Evolutionary conservation across 2,797 vertebrate genomes (phyloP).

Genomic region (Phataginus tricuspis): DNA sequence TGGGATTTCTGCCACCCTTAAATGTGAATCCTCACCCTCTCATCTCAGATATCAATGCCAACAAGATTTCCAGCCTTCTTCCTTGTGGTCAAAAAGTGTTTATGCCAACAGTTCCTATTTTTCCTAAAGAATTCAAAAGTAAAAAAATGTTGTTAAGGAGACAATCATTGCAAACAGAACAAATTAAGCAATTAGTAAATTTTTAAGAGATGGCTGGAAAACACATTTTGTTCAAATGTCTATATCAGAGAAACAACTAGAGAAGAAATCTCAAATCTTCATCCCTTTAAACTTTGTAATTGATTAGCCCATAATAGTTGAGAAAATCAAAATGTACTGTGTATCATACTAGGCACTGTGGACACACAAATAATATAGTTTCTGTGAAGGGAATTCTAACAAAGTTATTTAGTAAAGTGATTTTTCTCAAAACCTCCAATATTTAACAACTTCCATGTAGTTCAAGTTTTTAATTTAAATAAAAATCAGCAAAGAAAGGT

Average conservation of each 20-base stretch:
- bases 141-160: conserved; percentile 90
- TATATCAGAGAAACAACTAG: neutral
- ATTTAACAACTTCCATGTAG: neutral
- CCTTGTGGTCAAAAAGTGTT: conserved; percentile 86
- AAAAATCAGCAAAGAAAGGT: conserved; percentile 47
- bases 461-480: conserved; percentile 38
- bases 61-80: conserved; percentile 82
- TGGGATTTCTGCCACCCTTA: conserved; percentile 92
- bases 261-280: neutral
- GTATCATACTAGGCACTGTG: neutral
- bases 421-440: conserved; percentile 30
- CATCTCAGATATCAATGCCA: conserved; percentile 86
- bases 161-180: conserved; percentile 94
- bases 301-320: neutral
- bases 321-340: neutral
- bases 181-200: conserved; percentile 92
- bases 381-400: conserved; percentile 42
- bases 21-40: conserved; percentile 86
- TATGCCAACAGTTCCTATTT: conserved; percentile 87
- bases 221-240: neutral
- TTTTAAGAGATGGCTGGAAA: conserved; percentile 86
- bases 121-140: conserved; percentile 87
- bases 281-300: neutral
- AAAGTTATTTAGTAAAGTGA: neutral
- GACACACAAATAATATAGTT: neutral